A percentile compares a stretch with the other conserved stretches of the same genome.
phyloP scores from a whole-genome alignment of 2,888 invertebrate species.

The Drosophila ustulata region DNA sequence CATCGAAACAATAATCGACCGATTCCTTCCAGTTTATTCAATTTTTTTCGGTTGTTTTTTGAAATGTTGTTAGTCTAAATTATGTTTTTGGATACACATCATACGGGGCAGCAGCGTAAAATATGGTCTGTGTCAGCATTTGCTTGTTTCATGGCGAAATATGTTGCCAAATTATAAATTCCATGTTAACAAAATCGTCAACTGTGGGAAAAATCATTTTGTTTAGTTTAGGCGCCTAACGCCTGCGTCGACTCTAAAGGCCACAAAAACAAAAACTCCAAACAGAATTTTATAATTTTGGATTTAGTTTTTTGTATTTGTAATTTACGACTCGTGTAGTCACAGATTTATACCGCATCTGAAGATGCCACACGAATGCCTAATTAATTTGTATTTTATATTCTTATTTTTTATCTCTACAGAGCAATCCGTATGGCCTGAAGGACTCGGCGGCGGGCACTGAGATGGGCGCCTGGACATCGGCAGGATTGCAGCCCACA shows the following conservation, averaged over 20 bases:
- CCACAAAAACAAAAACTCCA: not conserved
- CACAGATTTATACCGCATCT: not conserved
- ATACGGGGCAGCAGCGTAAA: conserved; percentile 42
- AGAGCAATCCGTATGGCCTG: conserved; percentile 96
- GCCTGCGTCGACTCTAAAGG: conserved; percentile 1
- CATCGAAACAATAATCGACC: conserved; percentile 43
- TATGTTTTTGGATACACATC: conserved; percentile 61
- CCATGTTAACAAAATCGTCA: conserved; percentile 80
- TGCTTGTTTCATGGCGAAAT: conserved; percentile 74
- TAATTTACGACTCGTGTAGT: conserved; percentile 18
- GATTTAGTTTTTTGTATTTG: not conserved
- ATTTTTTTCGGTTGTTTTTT: conserved; percentile 33
- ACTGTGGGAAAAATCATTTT: conserved; percentile 74
- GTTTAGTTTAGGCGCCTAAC: conserved; percentile 27
- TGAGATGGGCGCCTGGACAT: conserved; percentile 97
- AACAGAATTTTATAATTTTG: conserved; percentile 8
- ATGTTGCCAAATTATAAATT: conserved; percentile 80
- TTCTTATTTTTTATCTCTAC: conserved; percentile 84
- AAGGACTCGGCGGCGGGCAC: conserved; percentile 93
- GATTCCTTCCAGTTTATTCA: conserved; percentile 50
- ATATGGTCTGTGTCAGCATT: conserved; percentile 65
- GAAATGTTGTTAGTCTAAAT: conserved; percentile 54
- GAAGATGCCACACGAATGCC: not conserved
- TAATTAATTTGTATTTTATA: conserved; percentile 4
- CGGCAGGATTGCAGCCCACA: conserved; percentile 94